Evolutionary conservation across 2,797 vertebrate species (phyloP), one percentile per base, ranked within the genome.

Genomic region (Coregonus suidteri): DNA sequence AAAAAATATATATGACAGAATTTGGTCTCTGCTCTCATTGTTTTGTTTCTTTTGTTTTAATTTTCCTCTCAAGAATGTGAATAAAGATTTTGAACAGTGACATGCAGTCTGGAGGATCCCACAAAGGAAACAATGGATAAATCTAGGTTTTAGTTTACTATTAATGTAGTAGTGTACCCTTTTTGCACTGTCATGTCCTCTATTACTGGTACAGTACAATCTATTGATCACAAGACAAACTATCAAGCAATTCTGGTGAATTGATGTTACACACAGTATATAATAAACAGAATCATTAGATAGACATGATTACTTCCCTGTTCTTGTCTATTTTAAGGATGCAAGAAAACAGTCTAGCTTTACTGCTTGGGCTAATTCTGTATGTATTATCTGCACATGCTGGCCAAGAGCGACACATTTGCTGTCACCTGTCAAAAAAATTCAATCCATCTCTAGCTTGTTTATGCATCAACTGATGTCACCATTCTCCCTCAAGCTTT

Each of bases 381-480:
- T 65, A 65, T 65, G 56, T 18, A 59, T 59, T 18, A 59, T 59
- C 56, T 84, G 3, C 93, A 92, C 93, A 93, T 91, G 81, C 81
- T 85, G 90, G 87, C 91, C 89, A 80, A 88, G 91, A 88, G 92
- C 92, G 90, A 91, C 83, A 87, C 91, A 91, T 93, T 92, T 91
- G 89, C 88, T 85, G 93, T 91, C 79, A 71, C 92, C 93, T 95
- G 93, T 95, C 94, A 93, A 83, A 93, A 93, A 92, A 94, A 95
- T 94, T 91, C 92, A 93, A 94, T 93, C 91, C 92, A 90, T 91
- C 90, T 93, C 91, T 92, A 90, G 92, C 91, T 92, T 94, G 93
- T 93, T 95, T 94, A 94, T 93, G 93, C 94, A 92, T 93, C 90
- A 91, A 91, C 83, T 85, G 92, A 92, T 93, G 93, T 94, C 94